Conservation (phyloP, 92 coral and sea anemone genomes). For the Diadumene lineata region DNA sequence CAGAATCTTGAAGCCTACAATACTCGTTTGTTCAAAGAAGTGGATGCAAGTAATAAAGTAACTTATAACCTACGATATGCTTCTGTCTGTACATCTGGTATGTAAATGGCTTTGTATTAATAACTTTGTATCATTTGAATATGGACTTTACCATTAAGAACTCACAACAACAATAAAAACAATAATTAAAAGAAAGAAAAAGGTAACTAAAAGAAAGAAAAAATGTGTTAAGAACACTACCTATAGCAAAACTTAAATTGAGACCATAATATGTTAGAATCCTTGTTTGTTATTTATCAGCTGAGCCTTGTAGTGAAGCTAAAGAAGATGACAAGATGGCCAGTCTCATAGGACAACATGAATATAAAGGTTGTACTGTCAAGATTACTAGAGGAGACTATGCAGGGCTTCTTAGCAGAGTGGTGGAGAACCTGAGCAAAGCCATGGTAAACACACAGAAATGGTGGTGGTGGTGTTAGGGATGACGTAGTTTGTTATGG, state of each 20-base stretch:
- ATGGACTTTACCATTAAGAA: neutral
- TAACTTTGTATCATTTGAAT: neutral
- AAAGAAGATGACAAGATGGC: slow-evolving; percentile 61
- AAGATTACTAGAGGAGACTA: slow-evolving; percentile 85
- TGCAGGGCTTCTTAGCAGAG: slow-evolving; percentile 72
- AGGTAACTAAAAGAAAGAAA: too few relatives aligned
- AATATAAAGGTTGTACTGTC: slow-evolving; percentile 72
- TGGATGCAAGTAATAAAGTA: slow-evolving; percentile 48
- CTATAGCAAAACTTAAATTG: too few relatives aligned
- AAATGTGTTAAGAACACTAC: too few relatives aligned
- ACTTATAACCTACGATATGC: slow-evolving; percentile 80
- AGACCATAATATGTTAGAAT: too few relatives aligned
- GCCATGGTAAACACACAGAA: slow-evolving; percentile 94
- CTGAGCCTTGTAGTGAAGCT: slow-evolving; percentile 50
- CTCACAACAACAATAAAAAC: too few relatives aligned
- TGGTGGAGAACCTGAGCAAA: slow-evolving; percentile 76
- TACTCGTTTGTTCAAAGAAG: slow-evolving; percentile 81
- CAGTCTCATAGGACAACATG: slow-evolving; percentile 65
- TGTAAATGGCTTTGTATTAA: neutral
- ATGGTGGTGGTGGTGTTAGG: too few relatives aligned
- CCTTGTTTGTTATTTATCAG: too few relatives aligned
- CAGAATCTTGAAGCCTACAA: slow-evolving; percentile 89
- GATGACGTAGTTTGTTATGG: too few relatives aligned
- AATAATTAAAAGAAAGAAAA: too few relatives aligned
- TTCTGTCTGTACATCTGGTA: slow-evolving; percentile 82